phyloP scores from a whole-genome alignment of 2,888 invertebrate species.

The Barypeithes pellucidus region DNA sequence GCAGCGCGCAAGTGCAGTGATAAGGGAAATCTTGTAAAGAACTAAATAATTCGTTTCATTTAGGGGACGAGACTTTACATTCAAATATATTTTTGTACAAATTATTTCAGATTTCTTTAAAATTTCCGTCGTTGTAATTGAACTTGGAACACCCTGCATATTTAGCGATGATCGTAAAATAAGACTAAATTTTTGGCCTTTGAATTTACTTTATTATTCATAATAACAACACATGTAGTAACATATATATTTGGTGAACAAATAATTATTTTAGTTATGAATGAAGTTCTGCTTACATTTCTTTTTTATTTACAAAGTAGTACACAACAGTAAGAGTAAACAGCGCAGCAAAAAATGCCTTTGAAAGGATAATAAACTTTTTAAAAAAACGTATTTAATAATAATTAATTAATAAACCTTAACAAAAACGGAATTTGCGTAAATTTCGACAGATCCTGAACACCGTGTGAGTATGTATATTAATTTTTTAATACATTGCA shows the following conservation, averaged over 20 bases:
- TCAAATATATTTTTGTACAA: too few species aligned
- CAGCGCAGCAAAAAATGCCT: conserved; percentile 37
- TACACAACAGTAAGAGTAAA: conserved; percentile 60
- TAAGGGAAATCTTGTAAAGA: too few species aligned
- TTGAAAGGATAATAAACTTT: conserved; percentile 20
- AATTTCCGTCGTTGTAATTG: too few species aligned
- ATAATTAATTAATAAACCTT: conserved; percentile 46
- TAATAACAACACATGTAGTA: conserved; percentile 72
- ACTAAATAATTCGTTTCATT: too few species aligned
- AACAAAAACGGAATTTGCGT: conserved; percentile 17
- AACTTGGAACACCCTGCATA: background rate
- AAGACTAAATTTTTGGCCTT: conserved; percentile 38
- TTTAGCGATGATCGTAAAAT: background rate
- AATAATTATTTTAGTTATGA: conserved; percentile 68
- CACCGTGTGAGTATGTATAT: conserved; percentile 56
- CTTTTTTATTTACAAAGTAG: conserved; percentile 55
- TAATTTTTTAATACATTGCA: conserved; percentile 57
- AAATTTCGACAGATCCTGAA: conserved; percentile 53
- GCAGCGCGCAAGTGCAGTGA: too few species aligned
- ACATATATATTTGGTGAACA: conserved; percentile 72
- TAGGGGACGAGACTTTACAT: too few species aligned
- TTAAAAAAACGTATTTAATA: conserved; percentile 39
- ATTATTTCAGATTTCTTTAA: too few species aligned
- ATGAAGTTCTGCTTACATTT: conserved; percentile 65
- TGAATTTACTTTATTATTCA: conserved; percentile 63